Conservation (phyloP, 2,113 vertebrate genomes). For the Myiopsitta monachus region DNA sequence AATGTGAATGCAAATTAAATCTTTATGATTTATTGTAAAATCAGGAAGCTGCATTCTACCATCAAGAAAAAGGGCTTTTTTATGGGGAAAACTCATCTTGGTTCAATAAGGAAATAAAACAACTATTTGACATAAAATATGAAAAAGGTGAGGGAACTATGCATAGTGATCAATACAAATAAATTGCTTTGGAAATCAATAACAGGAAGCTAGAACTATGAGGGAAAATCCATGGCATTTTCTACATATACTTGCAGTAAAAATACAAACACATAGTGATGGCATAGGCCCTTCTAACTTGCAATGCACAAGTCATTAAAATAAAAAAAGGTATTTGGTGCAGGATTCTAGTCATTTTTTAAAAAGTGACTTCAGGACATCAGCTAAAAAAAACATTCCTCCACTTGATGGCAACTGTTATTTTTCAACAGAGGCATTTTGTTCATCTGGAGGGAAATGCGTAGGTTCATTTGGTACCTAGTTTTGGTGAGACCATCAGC, state of each 20-base stretch:
- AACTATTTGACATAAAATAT: background rate
- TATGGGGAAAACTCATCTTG: background rate
- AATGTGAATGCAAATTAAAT: background rate
- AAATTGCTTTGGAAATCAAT: background rate
- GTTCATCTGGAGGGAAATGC: background rate
- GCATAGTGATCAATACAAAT: background rate
- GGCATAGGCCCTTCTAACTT: background rate
- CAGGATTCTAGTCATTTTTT: background rate
- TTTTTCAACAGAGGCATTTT: background rate
- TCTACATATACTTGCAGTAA: background rate
- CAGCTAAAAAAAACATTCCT: background rate
- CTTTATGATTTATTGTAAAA: background rate
- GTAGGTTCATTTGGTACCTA: background rate
- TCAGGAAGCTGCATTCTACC: background rate
- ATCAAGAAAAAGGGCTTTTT: background rate
- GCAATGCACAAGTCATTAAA: background rate
- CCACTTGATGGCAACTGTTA: background rate
- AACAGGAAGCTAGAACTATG: background rate
- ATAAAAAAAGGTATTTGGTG: background rate
- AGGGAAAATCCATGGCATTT: background rate
- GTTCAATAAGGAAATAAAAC: background rate
- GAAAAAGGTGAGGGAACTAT: background rate
- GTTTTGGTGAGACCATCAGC: background rate
- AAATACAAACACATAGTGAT: background rate
- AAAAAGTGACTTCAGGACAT: background rate